Evolutionary conservation across 2,113 vertebrate genomes (phyloP).

Genomic region (Hippocampus comes): DNA sequence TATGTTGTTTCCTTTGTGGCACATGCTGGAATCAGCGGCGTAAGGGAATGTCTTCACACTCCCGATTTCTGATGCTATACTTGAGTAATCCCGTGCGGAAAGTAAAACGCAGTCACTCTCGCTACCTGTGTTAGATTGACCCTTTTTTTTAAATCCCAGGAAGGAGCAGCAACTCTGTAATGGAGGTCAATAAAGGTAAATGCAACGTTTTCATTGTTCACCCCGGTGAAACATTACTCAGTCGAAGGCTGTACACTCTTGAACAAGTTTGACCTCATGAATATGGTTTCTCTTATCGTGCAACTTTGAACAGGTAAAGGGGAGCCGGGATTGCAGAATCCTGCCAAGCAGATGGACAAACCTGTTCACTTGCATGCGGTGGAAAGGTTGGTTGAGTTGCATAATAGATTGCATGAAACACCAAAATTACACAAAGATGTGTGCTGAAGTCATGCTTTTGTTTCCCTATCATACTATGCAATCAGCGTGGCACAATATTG

Average conservation of each 20-base stretch:
- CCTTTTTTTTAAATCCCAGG: constrained; percentile 38
- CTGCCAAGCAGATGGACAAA: constrained; percentile 53
- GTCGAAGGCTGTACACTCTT: background rate
- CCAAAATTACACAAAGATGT: background rate
- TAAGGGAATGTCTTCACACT: background rate
- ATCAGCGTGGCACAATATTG: background rate
- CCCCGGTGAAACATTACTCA: background rate
- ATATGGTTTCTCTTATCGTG: no score
- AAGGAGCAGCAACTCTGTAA: constrained; percentile 42
- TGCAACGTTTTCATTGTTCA: background rate
- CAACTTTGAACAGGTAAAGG: constrained; percentile 48
- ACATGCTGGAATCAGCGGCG: background rate
- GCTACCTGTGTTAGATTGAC: background rate
- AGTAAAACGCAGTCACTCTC: background rate
- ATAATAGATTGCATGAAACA: background rate
- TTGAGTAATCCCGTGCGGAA: background rate
- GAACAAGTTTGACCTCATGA: background rate
- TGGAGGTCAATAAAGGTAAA: constrained; percentile 65
- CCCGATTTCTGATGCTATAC: background rate
- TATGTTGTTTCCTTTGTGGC: background rate
- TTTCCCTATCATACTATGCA: background rate
- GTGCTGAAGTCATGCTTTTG: background rate
- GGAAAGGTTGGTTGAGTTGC: constrained; percentile 54
- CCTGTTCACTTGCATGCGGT: constrained; percentile 42
- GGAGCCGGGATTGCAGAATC: constrained; percentile 52